Evolutionary conservation across 37 sponge, comb jelly and placozoan genomes (phyloP), one percentile per base, ranked within the genome.

Genomic region (Beroe forskalii): DNA sequence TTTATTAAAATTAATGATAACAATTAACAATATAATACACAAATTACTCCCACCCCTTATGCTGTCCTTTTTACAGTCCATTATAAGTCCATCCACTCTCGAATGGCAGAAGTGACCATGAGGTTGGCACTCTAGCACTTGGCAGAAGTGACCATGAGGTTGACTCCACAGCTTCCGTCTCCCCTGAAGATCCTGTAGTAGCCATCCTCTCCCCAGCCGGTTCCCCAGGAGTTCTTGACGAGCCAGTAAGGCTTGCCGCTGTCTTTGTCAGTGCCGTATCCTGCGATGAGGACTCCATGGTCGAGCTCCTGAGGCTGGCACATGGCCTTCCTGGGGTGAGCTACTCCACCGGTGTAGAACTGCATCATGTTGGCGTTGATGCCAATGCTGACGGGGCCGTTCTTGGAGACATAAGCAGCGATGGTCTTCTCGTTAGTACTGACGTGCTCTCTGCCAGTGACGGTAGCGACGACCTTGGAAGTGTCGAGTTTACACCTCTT

Each of bases 181-280:
- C 86, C 86, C 35, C 86, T 41, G 55, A n/a, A 80, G 12, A 80
- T 25, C 28, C 86, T 6, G 86, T 80, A 80, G 86, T 80, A 80
- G 40, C 86, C 86, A 23, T 80, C 35, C 55, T 80, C 86, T 41
- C 86, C 86, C 86, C 86, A 80, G 25, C 22, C 28, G 37, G 86
- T 42, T 9, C 86, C 86, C 86, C 86, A 80, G 17, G 40, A 38
- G 90, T 92, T 94, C 41, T 94, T 94, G 24, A 94, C 61, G 25
- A 92, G 72, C 94, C 94, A 94, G 93, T 94, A 92, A 0, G 90
- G 67, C 36, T 90, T 94, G 2, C 89, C 90, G 42, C 17, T 90
- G 6, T 6, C 55, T 17, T 6, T 12, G 27, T 80, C 86, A 22
- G 86, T 80, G 4, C 86, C 86, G 60, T 80, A 80, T 40, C 86